Evolutionary conservation across 2,797 vertebrate species (phyloP), one percentile per base, ranked within the genome.

Genomic region (Lagodon rhomboides): DNA sequence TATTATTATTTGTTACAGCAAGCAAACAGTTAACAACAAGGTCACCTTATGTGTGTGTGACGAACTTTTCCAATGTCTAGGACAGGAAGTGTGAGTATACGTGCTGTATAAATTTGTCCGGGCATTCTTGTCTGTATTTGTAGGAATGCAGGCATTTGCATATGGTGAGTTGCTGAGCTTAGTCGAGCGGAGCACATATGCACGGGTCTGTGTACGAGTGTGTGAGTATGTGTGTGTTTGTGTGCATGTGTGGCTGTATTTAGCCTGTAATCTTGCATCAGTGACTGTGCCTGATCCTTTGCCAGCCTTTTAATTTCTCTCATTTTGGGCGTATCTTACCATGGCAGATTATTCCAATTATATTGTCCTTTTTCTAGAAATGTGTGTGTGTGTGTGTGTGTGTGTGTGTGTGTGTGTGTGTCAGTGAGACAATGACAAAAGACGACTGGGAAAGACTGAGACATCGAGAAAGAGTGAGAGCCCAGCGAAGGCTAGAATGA

Each of bases 231-330:
- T 65, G 60, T 58, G 27, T 56, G 67, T 71, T 38, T 63, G 65
- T 73, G 70, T 67, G 65, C 68, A 41, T 54, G 50, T 58, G 77
- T 38, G 75, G 80, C 61, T 88, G 85, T 86, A 78, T 91, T 83
- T 83, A 81, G 80, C 69, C 83, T 87, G 87, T 92, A 89, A 90
- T 92, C 85, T 89, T 87, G 82, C 84, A 87, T 89, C 84, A 89
- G 84, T 82, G 87, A 87, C 79, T 87, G 75, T 75, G 79, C 80
- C 86, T 75, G 85, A 92, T 85, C 80, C 77, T 59, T 54, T 73
- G 82, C 79, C 85, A 85, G 85, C 74, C 83, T 88, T 93, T 90
- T 87, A 77, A 89, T 92, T 90, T 91, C 75, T 79, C 75, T 87
- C 86, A 85, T 88, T 92, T 92, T 86, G 80, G 80, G 80, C 72